Percentiles rank a stretch among this genome's conserved stretches.
Evolutionary conservation across 2,113 vertebrate genomes (phyloP).

Genomic region (Gallinago paraguaiae): DNA sequence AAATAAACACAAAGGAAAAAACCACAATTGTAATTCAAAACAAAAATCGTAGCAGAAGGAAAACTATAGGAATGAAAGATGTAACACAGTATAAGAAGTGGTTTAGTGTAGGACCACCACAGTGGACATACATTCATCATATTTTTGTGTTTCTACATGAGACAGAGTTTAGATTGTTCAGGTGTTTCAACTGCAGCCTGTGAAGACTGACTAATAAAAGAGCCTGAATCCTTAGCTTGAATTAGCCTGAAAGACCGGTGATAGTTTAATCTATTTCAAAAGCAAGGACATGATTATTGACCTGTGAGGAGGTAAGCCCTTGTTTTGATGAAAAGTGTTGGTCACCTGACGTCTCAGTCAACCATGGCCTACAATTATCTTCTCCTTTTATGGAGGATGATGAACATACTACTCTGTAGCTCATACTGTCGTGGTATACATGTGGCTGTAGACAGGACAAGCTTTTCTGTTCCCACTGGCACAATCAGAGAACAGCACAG

Average conservation of each 20-base stretch:
- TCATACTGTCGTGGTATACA: background rate
- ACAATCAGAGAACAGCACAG: background rate
- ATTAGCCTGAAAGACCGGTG: background rate
- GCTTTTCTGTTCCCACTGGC: background rate
- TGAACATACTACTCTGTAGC: background rate
- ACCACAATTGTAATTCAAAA: background rate
- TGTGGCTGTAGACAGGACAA: background rate
- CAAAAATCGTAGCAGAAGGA: background rate
- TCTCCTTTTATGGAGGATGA: background rate
- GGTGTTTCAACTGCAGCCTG: background rate
- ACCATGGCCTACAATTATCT: background rate
- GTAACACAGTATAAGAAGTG: background rate
- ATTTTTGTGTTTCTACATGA: background rate
- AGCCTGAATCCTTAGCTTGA: background rate
- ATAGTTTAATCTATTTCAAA: background rate
- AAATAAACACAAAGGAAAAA: background rate
- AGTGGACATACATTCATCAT: background rate
- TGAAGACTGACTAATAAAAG: background rate
- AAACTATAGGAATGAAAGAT: background rate
- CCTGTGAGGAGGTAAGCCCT: background rate
- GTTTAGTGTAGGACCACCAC: background rate
- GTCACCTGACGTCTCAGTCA: background rate
- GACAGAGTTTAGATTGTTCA: background rate
- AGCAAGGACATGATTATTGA: background rate
- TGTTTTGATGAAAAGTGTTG: background rate